phyloP scores from a whole-genome alignment of 2,888 invertebrate genomes.

The Cryptophagus acutangulus region DNA sequence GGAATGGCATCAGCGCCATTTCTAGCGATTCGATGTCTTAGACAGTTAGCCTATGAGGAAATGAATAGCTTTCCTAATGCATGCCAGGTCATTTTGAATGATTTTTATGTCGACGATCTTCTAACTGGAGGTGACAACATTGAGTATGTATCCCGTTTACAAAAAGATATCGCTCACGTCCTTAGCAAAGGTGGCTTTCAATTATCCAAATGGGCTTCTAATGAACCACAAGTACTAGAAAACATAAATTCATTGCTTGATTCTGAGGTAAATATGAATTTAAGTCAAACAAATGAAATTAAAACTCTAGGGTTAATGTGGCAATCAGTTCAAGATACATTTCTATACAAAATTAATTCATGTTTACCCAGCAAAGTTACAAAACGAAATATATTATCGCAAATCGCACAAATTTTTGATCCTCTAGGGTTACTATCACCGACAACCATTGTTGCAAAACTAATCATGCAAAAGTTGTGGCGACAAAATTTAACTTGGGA shows the following conservation, averaged over 20 bases:
- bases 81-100: too few relatives aligned
- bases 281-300: slow-evolving; percentile 7
- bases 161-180: too few relatives aligned
- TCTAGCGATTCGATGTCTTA: slow-evolving; percentile 5
- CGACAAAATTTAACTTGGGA: slow-evolving; percentile 13
- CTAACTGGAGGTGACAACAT: slow-evolving; percentile 11
- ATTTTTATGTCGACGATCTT: slow-evolving; percentile 16
- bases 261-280: neutral
- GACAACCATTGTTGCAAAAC: slow-evolving; percentile 12
- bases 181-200: neutral
- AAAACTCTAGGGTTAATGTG: slow-evolving; percentile 13
- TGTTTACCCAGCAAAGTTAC: neutral
- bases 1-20: slow-evolving; percentile 16
- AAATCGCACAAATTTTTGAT: slow-evolving; percentile 16
- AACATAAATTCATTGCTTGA: neutral
- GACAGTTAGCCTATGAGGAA: slow-evolving; percentile 2
- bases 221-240: too few relatives aligned
- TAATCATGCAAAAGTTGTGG: slow-evolving; percentile 19
- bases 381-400: slow-evolving; percentile 13
- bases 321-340: neutral
- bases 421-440: slow-evolving; percentile 18
- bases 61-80: neutral
- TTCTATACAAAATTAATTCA: neutral
- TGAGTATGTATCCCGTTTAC: too few relatives aligned
- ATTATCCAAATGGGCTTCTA: slow-evolving; percentile 14